Evolutionary conservation across 2,888 invertebrate genomes (phyloP).

Genomic region (Lottia scabra): DNA sequence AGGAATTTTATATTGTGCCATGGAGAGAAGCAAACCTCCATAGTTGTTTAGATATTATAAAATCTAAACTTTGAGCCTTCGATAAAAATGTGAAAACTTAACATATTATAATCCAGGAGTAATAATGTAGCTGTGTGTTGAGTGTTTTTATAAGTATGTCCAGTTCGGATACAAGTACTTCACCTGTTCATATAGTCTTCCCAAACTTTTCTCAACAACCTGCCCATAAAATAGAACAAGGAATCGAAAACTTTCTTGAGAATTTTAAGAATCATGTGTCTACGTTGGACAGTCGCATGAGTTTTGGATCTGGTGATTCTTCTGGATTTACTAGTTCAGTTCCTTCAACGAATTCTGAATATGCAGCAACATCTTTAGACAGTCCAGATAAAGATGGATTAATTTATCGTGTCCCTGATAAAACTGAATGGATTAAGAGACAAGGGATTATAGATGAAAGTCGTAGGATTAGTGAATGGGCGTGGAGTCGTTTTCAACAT

Average conservation of each 20-base stretch:
- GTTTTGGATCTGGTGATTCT: slow-evolving; percentile 41
- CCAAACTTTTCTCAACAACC: not conserved
- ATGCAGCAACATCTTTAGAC: slow-evolving; percentile 36
- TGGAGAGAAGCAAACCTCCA: not conserved
- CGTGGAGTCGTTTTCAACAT: slow-evolving; percentile 29
- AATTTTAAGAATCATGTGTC: slow-evolving; percentile 57
- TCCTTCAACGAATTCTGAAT: slow-evolving; percentile 44
- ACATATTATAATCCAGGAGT: no score
- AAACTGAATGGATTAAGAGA: slow-evolving; percentile 15
- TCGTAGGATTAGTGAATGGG: slow-evolving; percentile 37
- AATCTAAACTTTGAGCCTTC: no score
- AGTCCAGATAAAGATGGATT: slow-evolving; percentile 35
- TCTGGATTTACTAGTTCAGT: slow-evolving; percentile 54
- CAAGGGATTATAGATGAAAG: slow-evolving; percentile 38
- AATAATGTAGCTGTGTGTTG: no score
- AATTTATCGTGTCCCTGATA: not conserved
- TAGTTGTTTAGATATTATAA: not conserved
- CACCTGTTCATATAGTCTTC: not conserved
- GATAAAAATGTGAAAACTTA: no score
- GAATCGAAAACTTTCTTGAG: slow-evolving; percentile 60
- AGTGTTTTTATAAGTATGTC: not conserved
- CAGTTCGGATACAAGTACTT: slow-evolving; percentile 4
- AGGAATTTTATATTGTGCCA: not conserved
- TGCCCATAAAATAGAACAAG: slow-evolving; percentile 53
- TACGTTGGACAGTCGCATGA: slow-evolving; percentile 42